Conservation (phyloP, 1,140 invertebrate species). For the Drusus annulatus region DNA sequence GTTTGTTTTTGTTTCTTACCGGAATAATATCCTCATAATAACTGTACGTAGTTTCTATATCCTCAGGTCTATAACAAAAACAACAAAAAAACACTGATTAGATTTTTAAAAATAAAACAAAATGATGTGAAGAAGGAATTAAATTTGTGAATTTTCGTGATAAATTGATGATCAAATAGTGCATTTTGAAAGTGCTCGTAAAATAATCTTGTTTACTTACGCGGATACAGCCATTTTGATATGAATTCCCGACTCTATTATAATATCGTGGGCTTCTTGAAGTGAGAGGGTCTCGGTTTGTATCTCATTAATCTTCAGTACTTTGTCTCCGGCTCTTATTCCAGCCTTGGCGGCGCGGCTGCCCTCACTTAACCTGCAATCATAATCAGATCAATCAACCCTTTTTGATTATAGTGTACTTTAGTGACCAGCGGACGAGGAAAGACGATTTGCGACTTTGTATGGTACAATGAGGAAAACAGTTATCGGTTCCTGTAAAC, state of each 20-base stretch:
- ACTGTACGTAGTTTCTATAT: slow-evolving; percentile 61
- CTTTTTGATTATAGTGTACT: no score
- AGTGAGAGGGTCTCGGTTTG: slow-evolving; percentile 81
- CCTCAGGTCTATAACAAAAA: slow-evolving; percentile 60
- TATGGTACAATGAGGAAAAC: no score
- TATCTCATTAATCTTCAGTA: slow-evolving; percentile 85
- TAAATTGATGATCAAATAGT: no score
- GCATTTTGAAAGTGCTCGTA: no score
- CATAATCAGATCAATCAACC: no score
- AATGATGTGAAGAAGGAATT: no score
- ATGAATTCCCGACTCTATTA: slow-evolving; percentile 68
- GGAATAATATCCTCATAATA: slow-evolving; percentile 61
- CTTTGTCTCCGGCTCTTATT: slow-evolving; percentile 85
- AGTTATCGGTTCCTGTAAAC: no score
- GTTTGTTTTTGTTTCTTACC: slow-evolving; percentile 14
- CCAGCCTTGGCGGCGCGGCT: slow-evolving; percentile 90
- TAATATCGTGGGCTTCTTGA: slow-evolving; percentile 86
- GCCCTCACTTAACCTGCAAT: slow-evolving; percentile 80
- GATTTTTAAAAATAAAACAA: no score
- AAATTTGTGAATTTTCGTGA: no score
- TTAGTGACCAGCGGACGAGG: no score
- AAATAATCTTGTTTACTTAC: no score
- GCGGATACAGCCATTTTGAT: slow-evolving; percentile 62
- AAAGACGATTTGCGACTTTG: no score
- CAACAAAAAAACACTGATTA: not conserved